Conservation (phyloP, 1,140 invertebrate species). For the Achroia grisella region DNA sequence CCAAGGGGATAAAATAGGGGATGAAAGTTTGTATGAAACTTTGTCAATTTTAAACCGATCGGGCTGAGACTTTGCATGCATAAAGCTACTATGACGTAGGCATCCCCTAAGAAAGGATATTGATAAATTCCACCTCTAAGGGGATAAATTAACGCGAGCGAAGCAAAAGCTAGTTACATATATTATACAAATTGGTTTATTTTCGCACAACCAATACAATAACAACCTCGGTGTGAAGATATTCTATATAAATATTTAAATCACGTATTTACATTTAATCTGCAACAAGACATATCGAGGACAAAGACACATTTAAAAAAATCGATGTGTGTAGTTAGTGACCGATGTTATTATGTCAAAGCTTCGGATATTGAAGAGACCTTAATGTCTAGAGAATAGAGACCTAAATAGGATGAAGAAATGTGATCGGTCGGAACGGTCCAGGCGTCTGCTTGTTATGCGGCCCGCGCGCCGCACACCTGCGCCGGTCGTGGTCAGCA, state of each 20-base stretch:
- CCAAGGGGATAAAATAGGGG: too few species aligned
- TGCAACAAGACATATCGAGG: constrained; percentile 13
- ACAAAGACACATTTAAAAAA: constrained; percentile 15
- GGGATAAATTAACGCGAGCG: too few species aligned
- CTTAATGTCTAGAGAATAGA: not conserved
- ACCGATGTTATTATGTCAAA: constrained; percentile 11
- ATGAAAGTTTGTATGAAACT: too few species aligned
- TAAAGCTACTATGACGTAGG: too few species aligned
- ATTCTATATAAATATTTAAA: not conserved
- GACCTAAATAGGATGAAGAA: not conserved
- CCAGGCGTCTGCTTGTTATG: constrained; percentile 25
- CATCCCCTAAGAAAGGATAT: too few species aligned
- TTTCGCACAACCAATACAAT: too few species aligned
- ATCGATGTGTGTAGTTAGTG: constrained; percentile 16
- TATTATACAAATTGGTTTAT: too few species aligned
- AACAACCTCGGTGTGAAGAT: too few species aligned
- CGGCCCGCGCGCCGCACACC: constrained; percentile 49
- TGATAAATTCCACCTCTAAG: too few species aligned
- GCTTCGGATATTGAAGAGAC: not conserved
- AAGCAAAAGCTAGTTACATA: too few species aligned
- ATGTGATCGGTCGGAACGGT: not conserved
- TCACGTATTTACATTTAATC: constrained; percentile 29
- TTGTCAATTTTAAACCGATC: too few species aligned
- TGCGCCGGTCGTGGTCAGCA: constrained; percentile 42
- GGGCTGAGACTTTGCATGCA: too few species aligned